A percentile compares a stretch with the other conserved stretches of the same genome.
These are phyloP conservation scores for Oxyura jamaicensis DNA, from an alignment of 2,113 vertebrate species.

Conservation along the genomic window DNA sequence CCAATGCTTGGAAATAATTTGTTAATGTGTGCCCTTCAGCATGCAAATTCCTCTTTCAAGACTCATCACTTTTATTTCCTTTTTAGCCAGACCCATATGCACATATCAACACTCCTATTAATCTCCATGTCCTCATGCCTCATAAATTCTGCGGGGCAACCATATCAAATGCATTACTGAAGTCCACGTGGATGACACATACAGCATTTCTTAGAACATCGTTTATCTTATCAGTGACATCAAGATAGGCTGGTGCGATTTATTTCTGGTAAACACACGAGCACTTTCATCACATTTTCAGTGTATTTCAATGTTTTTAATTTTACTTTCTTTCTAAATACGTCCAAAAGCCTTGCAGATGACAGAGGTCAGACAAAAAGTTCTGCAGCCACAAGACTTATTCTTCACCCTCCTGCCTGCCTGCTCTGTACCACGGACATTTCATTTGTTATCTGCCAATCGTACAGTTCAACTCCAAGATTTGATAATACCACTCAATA, in stretches of 20 bases:
- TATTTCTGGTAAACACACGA: slow-evolving; percentile 1
- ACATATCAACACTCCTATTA: background rate
- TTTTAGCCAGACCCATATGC: background rate
- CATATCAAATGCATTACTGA: slow-evolving; percentile 13
- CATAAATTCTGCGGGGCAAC: slow-evolving; percentile 43
- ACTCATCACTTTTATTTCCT: slow-evolving; percentile 48
- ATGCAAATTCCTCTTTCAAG: slow-evolving; percentile 40
- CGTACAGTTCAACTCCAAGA: background rate
- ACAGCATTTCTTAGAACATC: slow-evolving; percentile 6
- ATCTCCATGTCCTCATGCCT: background rate
- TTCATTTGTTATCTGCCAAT: background rate
- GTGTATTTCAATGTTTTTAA: slow-evolving; percentile 35
- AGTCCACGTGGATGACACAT: background rate
- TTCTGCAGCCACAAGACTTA: background rate
- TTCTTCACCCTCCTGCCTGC: background rate
- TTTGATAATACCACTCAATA: background rate
- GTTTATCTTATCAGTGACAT: slow-evolving; percentile 20
- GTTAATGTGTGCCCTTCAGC: slow-evolving; percentile 38
- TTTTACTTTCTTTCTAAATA: slow-evolving; percentile 18
- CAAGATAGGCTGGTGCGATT: background rate
- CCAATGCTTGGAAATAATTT: slow-evolving; percentile 10
- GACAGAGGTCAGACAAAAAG: background rate
- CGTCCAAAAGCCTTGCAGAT: background rate
- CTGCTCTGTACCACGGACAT: background rate
- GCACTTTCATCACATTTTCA: background rate